Conservation (phyloP, 2,113 vertebrate species). For the Ceuthmochares aereus region DNA sequence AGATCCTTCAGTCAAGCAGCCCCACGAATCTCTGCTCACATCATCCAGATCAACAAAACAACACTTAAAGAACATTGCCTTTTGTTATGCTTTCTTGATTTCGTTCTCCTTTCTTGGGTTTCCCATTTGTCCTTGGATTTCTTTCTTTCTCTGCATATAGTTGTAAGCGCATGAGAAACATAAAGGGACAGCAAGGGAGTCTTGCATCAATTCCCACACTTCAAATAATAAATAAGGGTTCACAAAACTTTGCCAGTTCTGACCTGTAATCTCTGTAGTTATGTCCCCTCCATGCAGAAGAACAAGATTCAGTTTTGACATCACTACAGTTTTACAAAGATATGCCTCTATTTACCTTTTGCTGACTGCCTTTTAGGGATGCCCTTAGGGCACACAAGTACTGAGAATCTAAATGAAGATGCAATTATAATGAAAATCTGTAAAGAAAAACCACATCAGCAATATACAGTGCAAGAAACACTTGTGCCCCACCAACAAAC, state of each 20-base stretch:
- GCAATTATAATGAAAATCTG: fast-evolving
- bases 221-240: background rate
- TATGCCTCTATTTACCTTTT: background rate
- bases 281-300: background rate
- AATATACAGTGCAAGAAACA: fast-evolving
- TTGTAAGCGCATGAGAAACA: background rate
- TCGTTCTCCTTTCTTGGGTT: background rate
- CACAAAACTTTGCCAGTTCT: background rate
- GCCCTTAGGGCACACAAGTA: background rate
- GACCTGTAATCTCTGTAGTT: background rate
- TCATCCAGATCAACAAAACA: background rate
- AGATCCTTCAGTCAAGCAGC: background rate
- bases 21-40: background rate
- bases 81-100: background rate
- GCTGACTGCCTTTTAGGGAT: background rate
- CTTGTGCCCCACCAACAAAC: background rate
- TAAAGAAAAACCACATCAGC: background rate
- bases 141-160: background rate
- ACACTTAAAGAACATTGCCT: background rate
- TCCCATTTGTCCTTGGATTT: background rate
- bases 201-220: background rate
- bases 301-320: background rate
- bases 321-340: background rate
- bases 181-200: background rate
- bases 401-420: background rate